A percentile compares a stretch with the other conserved stretches of the same genome.
These are phyloP conservation scores for Corynorhinus townsendii DNA, from an alignment of 2,113 vertebrate species.

Conservation along the genomic window DNA sequence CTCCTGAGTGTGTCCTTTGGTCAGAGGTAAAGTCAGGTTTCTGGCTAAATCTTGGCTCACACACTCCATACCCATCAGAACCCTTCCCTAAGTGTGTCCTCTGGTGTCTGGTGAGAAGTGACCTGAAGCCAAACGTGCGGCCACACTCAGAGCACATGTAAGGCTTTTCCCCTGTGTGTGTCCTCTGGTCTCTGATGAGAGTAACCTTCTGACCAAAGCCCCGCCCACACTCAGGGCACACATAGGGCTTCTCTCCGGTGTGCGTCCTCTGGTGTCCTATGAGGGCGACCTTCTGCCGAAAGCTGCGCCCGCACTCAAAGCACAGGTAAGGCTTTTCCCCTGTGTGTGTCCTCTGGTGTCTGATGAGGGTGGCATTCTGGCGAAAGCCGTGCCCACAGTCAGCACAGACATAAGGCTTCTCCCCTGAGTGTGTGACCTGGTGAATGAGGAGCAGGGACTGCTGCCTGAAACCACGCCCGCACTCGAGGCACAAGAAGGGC, in stretches of 20 bases:
- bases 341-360: constrained; percentile 36
- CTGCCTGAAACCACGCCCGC: not conserved
- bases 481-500: constrained; percentile 36
- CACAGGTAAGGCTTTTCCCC: constrained; percentile 32
- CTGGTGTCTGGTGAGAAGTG: not conserved
- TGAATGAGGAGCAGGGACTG: not conserved
- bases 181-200: not conserved
- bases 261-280: not conserved
- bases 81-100: constrained; percentile 13
- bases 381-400: constrained; percentile 15
- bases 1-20: not conserved
- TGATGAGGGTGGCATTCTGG: constrained; percentile 6
- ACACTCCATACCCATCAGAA: not conserved
- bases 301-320: not conserved
- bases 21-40: not conserved
- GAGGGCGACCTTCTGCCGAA: constrained; percentile 10
- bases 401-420: constrained; percentile 23
- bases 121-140: not conserved
- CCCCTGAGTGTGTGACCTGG: constrained; percentile 25
- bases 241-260: constrained; percentile 20
- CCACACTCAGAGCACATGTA: not conserved
- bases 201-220: not conserved
- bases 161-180: constrained; percentile 37
- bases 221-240: not conserved
- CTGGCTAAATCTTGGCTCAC: not conserved